These are phyloP conservation scores for Sebastes kiyomatsui DNA, from an alignment of 2,797 vertebrate species.

Conservation along the genomic window DNA sequence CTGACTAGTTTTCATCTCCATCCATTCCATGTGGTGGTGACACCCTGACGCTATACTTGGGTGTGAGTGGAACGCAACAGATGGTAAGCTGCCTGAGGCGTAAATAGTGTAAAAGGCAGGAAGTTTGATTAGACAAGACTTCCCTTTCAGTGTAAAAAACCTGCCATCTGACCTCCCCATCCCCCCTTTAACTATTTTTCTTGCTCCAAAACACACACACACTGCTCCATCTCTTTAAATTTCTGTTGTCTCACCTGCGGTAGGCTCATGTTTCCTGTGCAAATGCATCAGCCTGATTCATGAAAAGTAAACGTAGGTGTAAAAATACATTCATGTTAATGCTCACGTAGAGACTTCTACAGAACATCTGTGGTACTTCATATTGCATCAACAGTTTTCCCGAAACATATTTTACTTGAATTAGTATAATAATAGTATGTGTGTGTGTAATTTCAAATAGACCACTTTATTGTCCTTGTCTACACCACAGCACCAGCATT, in stretches of 20 bases:
- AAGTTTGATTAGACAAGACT: constrained; percentile 57
- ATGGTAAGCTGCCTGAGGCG: constrained; percentile 18
- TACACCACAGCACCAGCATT: background rate
- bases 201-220: background rate
- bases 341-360: background rate
- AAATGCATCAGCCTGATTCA: background rate
- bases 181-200: background rate
- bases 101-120: constrained; percentile 25
- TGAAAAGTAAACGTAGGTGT: background rate
- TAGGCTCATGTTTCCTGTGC: constrained; percentile 8
- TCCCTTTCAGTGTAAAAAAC: constrained; percentile 41
- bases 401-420: background rate
- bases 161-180: constrained; percentile 42
- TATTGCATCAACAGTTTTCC: background rate
- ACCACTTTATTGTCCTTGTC: background rate
- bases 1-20: constrained; percentile 3
- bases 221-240: background rate
- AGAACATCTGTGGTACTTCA: background rate
- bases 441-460: background rate
- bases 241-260: constrained; percentile 49
- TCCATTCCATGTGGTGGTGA: background rate
- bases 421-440: background rate
- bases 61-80: constrained; percentile 11
- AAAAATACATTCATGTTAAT: background rate
- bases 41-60: background rate